Evolutionary conservation across 2,113 vertebrate species (phyloP), one percentile per base, ranked within the genome.

Genomic region (Heloderma charlesbogerti): DNA sequence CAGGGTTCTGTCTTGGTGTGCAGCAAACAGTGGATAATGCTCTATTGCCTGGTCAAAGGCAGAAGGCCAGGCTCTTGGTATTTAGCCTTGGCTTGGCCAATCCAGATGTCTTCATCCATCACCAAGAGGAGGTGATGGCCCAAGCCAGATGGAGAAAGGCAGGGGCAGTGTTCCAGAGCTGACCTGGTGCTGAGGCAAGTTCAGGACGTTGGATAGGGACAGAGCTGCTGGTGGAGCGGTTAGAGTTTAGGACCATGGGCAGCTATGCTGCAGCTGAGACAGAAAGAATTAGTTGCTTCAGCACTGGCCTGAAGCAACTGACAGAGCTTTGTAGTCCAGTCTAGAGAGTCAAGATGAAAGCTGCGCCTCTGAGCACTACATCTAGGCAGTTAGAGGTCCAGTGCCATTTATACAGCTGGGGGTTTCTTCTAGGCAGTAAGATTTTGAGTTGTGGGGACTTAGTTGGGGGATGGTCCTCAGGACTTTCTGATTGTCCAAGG

Each of bases 201-300:
- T 84, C 60, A 66, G 82, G 60, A 84, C 82, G 60, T 57, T 84
- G 82, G 82, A 84, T 60, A 84, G 60, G 60, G 60, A 29, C 12
- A 66, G 57, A 13, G 13, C 1, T 66, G 22, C 82, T 40, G 37
- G 37, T 67, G 66, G 12, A 16, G 60, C 3, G 60, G 3, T 18
- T 20, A 22, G 60, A 3, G 31, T 6, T 6, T 81, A 31, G 54
- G 34, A 82, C 80, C 51, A 57, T 0, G 80, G 80, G 80, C 80
- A 82, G 80, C 80, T n/a, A 82, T 82, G 51, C 34, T 20, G 51
- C 34, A 1, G 10, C 22, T n/a, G 31, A n/a, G 34, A 57, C 34
- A 22, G 34, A 22, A n/a, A 18, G 60, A 63, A 54, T 4, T 13
- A 10, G 51, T 20, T 54, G 31, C 4, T 31, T 31, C 45, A 48